Percentiles rank a stretch among this genome's conserved stretches.
These are phyloP conservation scores for Porites evermanni DNA, from an alignment of 92 coral and sea anemone genomes.

Conservation along the genomic window DNA sequence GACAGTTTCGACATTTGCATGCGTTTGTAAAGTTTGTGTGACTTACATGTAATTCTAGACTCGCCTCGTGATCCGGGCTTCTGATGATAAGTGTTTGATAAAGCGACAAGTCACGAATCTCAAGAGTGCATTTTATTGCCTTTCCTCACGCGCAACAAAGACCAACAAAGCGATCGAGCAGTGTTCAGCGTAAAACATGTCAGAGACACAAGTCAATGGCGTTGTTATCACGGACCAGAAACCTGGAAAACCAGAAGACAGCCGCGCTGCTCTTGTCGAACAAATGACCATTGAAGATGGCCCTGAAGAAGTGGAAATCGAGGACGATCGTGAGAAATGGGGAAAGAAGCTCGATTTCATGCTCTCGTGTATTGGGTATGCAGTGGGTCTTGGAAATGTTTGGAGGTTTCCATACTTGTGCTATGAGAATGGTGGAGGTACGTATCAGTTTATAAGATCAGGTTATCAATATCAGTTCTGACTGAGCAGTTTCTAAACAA, in stretches of 20 bases:
- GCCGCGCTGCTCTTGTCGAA: constrained; percentile 54
- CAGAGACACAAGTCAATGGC: constrained; percentile 19
- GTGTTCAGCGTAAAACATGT: background rate
- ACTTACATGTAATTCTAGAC: constrained; percentile 23
- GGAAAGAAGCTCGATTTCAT: constrained; percentile 80
- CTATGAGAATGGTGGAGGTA: constrained; percentile 86
- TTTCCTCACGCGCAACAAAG: background rate
- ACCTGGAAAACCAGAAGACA: constrained; percentile 33
- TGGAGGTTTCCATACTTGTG: constrained; percentile 88
- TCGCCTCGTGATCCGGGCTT: constrained; percentile 23
- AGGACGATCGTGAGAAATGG: constrained; percentile 82
- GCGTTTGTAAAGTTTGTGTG: background rate
- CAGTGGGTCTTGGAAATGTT: constrained; percentile 85
- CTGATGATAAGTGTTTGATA: background rate
- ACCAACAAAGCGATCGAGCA: background rate
- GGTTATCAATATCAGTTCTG: too few species aligned
- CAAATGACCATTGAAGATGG: constrained; percentile 43
- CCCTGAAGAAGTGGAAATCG: constrained; percentile 27
- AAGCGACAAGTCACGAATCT: constrained; percentile 2
- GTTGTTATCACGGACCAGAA: constrained; percentile 1
- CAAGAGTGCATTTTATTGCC: background rate
- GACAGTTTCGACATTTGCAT: background rate
- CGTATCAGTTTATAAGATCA: background rate
- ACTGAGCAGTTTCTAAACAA: too few species aligned
- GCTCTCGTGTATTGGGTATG: constrained; percentile 82